A percentile compares a stretch with the other conserved stretches of the same genome.
These are phyloP conservation scores for Didymodactylos carnosus DNA, from an alignment of 2,888 invertebrate genomes.

Conservation along the genomic window DNA sequence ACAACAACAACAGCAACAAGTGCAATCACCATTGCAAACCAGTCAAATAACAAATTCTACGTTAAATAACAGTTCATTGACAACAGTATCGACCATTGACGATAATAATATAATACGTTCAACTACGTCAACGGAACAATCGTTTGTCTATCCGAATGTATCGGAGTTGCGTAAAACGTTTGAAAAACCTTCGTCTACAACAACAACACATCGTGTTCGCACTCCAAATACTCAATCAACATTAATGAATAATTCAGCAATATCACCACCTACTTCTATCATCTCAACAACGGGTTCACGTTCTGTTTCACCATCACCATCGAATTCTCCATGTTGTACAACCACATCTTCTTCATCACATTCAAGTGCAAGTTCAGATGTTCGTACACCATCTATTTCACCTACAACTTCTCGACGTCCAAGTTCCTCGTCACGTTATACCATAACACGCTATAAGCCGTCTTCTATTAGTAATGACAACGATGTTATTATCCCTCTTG, in stretches of 20 bases:
- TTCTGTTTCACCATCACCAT: neutral
- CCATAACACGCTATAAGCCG: neutral
- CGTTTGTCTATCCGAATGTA: neutral
- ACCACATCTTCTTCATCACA: neutral
- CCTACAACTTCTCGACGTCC: neutral
- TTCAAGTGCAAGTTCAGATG: neutral
- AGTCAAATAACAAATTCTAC: too few species aligned
- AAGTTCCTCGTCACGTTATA: too few species aligned
- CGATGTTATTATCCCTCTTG: neutral
- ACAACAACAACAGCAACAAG: too few species aligned
- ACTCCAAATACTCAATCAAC: neutral
- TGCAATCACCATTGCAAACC: neutral
- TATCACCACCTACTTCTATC: neutral
- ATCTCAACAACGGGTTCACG: neutral
- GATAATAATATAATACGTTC: too few species aligned
- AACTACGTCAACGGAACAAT: neutral
- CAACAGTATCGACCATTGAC: neutral
- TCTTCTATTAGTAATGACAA: neutral
- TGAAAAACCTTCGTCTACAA: neutral
- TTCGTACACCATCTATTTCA: neutral
- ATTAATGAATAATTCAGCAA: neutral
- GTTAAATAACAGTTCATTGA: neutral
- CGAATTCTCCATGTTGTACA: neutral
- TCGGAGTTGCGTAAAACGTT: neutral
- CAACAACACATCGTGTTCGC: neutral